A percentile compares a stretch with the other conserved stretches of the same genome.
These are phyloP conservation scores for Heliangelus exortis DNA, from an alignment of 2,797 vertebrate genomes.

Conservation along the genomic window DNA sequence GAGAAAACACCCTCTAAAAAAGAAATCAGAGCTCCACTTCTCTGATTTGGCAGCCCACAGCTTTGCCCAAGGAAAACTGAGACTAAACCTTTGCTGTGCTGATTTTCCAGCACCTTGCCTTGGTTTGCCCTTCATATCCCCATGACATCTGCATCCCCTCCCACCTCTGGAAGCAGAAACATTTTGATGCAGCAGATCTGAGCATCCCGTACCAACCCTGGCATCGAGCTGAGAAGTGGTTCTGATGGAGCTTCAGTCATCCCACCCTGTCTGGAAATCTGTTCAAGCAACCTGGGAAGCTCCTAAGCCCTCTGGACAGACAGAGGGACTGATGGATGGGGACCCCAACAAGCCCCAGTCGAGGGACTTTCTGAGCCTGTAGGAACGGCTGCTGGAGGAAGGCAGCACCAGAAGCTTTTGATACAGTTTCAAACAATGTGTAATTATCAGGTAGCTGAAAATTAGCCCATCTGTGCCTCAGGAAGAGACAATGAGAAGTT, in stretches of 20 bases:
- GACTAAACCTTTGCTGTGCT: background rate
- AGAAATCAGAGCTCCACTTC: background rate
- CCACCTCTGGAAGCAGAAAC: background rate
- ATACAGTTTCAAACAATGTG: constrained; percentile 65
- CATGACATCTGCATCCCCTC: background rate
- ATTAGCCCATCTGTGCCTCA: constrained; percentile 64
- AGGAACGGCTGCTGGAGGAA: background rate
- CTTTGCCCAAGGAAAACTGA: background rate
- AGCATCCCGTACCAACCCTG: background rate
- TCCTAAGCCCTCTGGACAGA: fast-evolving
- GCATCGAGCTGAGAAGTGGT: fast-evolving
- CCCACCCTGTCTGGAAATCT: background rate
- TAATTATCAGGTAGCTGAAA: constrained; percentile 73
- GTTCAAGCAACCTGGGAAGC: background rate
- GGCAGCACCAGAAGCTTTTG: constrained; percentile 50
- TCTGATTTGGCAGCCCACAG: background rate
- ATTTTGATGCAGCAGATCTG: background rate
- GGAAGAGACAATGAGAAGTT: constrained; percentile 59
- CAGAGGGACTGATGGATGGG: background rate
- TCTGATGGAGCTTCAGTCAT: background rate
- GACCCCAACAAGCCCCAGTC: background rate
- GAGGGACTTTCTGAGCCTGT: background rate
- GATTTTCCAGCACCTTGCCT: background rate
- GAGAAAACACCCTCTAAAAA: background rate
- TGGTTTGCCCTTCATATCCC: background rate